These are phyloP conservation scores for Polyommatus icarus DNA, from an alignment of 2,888 invertebrate genomes.

Conservation along the genomic window DNA sequence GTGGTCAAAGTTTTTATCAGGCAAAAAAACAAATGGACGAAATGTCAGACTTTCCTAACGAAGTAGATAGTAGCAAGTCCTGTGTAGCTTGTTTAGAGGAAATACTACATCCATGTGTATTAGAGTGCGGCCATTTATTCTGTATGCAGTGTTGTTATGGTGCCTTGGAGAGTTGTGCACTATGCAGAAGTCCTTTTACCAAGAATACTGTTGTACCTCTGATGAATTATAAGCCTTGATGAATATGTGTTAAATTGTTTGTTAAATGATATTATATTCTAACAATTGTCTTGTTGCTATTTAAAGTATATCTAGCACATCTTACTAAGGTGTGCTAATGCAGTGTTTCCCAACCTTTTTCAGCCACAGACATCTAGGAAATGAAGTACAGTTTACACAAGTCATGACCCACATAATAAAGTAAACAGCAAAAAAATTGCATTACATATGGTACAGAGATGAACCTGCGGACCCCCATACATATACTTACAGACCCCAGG, in stretches of 20 bases:
- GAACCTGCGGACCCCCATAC: too few relatives aligned
- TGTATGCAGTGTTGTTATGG: constrained; percentile 72
- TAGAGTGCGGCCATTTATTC: constrained; percentile 74
- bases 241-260: constrained; percentile 26
- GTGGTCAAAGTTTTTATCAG: constrained; percentile 64
- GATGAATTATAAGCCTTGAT: constrained; percentile 68
- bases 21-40: constrained; percentile 69
- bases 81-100: constrained; percentile 75
- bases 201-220: constrained; percentile 71
- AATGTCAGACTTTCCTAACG: constrained; percentile 64
- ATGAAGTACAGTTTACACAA: too few relatives aligned
- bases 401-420: too few relatives aligned
- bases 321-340: too few relatives aligned
- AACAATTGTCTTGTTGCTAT: too few relatives aligned
- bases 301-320: too few relatives aligned
- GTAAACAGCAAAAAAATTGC: too few relatives aligned
- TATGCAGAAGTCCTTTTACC: constrained; percentile 68
- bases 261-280: too few relatives aligned
- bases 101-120: constrained; percentile 68
- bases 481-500: too few relatives aligned
- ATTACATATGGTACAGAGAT: too few relatives aligned
- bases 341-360: too few relatives aligned
- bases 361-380: too few relatives aligned
- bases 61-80: constrained; percentile 66
- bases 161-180: constrained; percentile 64